A percentile compares a stretch with the other conserved stretches of the same genome.
Conservation (phyloP, 2,113 vertebrate genomes). For the Gila orcuttii region DNA sequence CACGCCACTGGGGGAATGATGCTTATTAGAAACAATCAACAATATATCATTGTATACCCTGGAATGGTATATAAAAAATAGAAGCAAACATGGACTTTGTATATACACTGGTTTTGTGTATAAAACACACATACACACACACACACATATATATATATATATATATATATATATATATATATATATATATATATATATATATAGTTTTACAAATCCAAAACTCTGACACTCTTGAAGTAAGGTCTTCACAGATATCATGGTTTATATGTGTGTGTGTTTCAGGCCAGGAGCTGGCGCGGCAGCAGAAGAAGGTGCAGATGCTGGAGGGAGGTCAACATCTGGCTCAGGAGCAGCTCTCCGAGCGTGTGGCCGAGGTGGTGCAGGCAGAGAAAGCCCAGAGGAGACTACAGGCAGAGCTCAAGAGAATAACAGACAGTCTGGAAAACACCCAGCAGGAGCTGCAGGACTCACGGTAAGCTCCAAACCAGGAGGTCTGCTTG, state of each 20-base stretch:
- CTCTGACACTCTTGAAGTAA: neutral
- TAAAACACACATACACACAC: no score
- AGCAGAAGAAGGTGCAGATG: slow-evolving; percentile 66
- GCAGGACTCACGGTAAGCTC: slow-evolving; percentile 64
- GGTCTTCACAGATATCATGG: neutral
- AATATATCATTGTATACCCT: neutral
- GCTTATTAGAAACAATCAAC: slow-evolving; percentile 21
- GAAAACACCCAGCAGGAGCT: slow-evolving; percentile 50
- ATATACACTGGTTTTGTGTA: no score
- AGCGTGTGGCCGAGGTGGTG: slow-evolving; percentile 45
- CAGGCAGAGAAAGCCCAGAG: slow-evolving; percentile 56
- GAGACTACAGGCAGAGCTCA: slow-evolving; percentile 58
- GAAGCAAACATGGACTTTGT: no score
- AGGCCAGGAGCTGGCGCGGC: slow-evolving; percentile 67
- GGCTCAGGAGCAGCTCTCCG: slow-evolving; percentile 61
- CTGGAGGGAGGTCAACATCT: slow-evolving; percentile 53
- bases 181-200: neutral
- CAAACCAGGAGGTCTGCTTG: neutral
- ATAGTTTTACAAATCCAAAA: neutral
- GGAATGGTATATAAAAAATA: neutral
- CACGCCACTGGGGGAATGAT: slow-evolving; percentile 15
- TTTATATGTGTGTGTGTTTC: slow-evolving; percentile 32
- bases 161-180: no score
- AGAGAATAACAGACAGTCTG: slow-evolving; percentile 47
- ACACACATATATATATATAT: no score